Base-by-base conservation (phyloP, 37 sponge, comb jelly and placozoan genomes). In the Beroe forskalii region DNA sequence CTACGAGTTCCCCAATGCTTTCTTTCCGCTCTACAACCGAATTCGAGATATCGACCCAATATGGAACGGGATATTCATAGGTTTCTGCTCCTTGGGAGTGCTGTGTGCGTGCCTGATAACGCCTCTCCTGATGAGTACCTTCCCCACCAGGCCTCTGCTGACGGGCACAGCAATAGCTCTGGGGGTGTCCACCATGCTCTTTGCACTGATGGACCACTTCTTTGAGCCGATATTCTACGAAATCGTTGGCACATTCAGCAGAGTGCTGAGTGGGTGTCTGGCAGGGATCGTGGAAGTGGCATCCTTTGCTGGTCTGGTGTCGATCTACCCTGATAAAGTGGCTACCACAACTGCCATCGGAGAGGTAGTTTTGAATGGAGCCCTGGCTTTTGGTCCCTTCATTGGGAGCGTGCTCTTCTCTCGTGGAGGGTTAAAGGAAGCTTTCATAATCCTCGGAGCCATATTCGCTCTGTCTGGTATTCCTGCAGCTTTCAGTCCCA, bases 301-400 rank as follows among this genome's bases (percentile, higher is more conserved):
- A 1, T 38, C 55, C 20, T 80, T 80, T 43, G 86, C 86, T 20
- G 86, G 38, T 3, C 40, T 38, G 8, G 86, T 80, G 1, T 32
- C 86, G 0, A 80, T 80, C 43, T 80, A 80, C 48, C 86, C 86
- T 23, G 55, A 80, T 4, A 23, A 44, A 4, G 86, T 80, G 12
- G 86, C 86, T 27, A 80, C 86, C 42, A 37, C 35, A 23, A 80
- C 86, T 6, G 37, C 86, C 0, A 41, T 80, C 20, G 86, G 55
- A 42, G 86, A 80, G 55, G 25, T 28, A 42, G 86, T 80, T 25
- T 30, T 80, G 1, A 80, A 80, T 80, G 86, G 86, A 25, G 86
- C 86, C 8, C 40, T 80, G 4, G 86, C 86, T 12, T 41, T 80
- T 24, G 86, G 86, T 20, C 86, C 86, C 86, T 80, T 80, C 30